Percentiles rank a stretch among this genome's conserved stretches.
These are phyloP conservation scores for Alca torda DNA, from an alignment of 2,797 vertebrate genomes.

Conservation along the genomic window DNA sequence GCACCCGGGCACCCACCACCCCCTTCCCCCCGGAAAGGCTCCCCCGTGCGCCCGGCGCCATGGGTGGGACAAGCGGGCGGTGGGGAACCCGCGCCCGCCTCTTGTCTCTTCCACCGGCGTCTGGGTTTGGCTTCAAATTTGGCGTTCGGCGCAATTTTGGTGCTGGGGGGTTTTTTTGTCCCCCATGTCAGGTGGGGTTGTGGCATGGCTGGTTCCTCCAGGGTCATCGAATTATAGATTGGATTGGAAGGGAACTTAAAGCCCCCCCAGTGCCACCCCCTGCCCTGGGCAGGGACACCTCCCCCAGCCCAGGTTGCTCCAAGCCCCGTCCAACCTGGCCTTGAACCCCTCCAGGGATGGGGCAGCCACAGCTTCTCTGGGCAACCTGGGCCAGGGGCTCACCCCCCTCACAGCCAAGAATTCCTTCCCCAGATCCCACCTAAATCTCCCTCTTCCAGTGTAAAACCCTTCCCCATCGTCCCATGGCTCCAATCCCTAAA, in stretches of 20 bases:
- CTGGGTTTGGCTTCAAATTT: accelerated
- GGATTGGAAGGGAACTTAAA: background rate
- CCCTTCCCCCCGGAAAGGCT: background rate
- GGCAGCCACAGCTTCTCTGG: too few relatives aligned
- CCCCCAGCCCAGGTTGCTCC: too few relatives aligned
- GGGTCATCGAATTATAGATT: background rate
- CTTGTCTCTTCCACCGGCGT: accelerated
- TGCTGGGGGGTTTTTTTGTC: background rate
- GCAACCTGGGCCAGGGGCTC: too few relatives aligned
- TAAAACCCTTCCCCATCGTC: too few relatives aligned
- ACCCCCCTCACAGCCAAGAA: too few relatives aligned
- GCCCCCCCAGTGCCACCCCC: too few relatives aligned
- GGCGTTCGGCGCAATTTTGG: background rate
- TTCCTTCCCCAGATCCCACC: too few relatives aligned
- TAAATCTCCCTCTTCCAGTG: too few relatives aligned
- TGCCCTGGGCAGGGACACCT: too few relatives aligned
- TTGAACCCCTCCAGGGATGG: too few relatives aligned
- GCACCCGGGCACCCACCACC: background rate
- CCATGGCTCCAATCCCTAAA: too few relatives aligned
- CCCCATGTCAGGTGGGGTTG: accelerated
- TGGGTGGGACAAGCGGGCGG: background rate
- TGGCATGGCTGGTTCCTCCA: accelerated
- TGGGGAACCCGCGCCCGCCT: accelerated
- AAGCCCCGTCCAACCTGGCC: too few relatives aligned
- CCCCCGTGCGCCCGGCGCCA: accelerated